Evolutionary conservation across 2,113 vertebrate species (phyloP).

Genomic region (Casuarius casuarius): DNA sequence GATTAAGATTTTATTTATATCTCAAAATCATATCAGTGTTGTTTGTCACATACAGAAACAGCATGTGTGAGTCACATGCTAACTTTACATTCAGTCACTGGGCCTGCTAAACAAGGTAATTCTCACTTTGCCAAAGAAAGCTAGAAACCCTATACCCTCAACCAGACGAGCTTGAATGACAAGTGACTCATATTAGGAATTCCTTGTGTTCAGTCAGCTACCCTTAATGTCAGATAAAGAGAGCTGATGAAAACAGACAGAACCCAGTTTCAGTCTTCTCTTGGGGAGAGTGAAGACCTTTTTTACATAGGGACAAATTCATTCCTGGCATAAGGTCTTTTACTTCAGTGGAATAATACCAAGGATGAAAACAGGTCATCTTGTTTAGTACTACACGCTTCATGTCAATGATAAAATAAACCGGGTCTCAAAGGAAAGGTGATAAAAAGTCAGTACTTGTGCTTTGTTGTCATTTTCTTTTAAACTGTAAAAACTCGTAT

Average conservation of each 20-base stretch:
- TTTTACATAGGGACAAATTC: conserved; percentile 43
- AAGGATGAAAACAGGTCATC: conserved; percentile 62
- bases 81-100: neutral
- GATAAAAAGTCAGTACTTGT: conserved; percentile 30
- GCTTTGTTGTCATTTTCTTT: conserved; percentile 25
- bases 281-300: conserved; percentile 21
- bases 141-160: neutral
- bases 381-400: conserved; percentile 53
- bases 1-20: neutral
- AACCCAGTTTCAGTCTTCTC: conserved; percentile 33
- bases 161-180: conserved; percentile 47
- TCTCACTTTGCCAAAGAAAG: neutral
- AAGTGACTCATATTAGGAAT: conserved; percentile 61
- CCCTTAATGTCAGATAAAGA: conserved; percentile 64
- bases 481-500: conserved; percentile 19
- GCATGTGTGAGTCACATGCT: neutral
- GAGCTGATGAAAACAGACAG: conserved; percentile 58
- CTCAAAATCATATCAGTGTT: neutral
- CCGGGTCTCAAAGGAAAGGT: conserved; percentile 52
- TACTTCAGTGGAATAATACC: neutral
- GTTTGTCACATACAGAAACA: neutral
- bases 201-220: conserved; percentile 62
- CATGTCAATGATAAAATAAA: conserved; percentile 42
- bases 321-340: conserved; percentile 5
- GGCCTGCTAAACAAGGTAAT: neutral